Evolutionary conservation across 1,140 invertebrate genomes (phyloP).

Genomic region (Ips typographus): DNA sequence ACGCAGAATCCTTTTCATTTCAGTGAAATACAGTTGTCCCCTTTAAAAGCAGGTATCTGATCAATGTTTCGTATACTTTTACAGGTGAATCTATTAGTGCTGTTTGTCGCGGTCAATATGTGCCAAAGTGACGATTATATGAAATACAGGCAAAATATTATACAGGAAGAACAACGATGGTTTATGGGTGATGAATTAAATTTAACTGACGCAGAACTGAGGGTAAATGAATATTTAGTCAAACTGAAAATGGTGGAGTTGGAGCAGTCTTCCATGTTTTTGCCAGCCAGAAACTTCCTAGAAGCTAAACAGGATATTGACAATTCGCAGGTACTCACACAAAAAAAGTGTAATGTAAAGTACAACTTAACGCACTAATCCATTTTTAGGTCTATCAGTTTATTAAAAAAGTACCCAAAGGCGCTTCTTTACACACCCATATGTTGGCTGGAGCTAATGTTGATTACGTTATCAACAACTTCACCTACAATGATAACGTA

Average conservation of each 20-base stretch:
- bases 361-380: no score
- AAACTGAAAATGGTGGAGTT: constrained; percentile 61
- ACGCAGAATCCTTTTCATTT: no score
- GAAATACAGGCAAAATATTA: constrained; percentile 13
- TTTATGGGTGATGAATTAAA: constrained; percentile 56
- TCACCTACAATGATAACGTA: constrained; percentile 59
- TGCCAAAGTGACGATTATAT: constrained; percentile 27
- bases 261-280: constrained; percentile 35
- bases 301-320: constrained; percentile 46
- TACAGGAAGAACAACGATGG: constrained; percentile 51
- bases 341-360: no score
- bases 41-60: no score
- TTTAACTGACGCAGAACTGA: constrained; percentile 59
- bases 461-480: constrained; percentile 67
- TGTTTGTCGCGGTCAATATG: constrained; percentile 1
- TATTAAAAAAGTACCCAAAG: constrained; percentile 71
- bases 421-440: constrained; percentile 71
- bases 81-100: not conserved
- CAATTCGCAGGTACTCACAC: constrained; percentile 55
- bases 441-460: constrained; percentile 65
- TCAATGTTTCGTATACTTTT: not conserved
- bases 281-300: constrained; percentile 40
- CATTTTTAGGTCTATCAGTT: constrained; percentile 60
- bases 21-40: no score
- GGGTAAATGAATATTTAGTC: constrained; percentile 67